Percentiles rank a stretch among this genome's conserved stretches.
phyloP scores from a whole-genome alignment of 1,140 invertebrate genomes.

The Drosophila yakuba region DNA sequence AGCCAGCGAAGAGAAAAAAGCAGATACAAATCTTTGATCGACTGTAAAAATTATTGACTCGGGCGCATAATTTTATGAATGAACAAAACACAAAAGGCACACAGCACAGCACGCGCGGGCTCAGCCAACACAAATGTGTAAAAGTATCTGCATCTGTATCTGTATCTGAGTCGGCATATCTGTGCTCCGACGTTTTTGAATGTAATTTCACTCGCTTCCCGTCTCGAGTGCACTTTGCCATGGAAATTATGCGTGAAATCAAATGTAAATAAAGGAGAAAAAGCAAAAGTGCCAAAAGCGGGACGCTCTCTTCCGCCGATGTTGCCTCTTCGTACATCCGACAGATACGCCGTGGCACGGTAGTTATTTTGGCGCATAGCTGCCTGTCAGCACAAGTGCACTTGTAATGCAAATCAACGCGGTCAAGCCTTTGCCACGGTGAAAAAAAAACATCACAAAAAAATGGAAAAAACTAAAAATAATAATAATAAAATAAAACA shows the following conservation, averaged over 20 bases:
- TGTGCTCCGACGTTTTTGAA: constrained; percentile 30
- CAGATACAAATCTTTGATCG: constrained; percentile 81
- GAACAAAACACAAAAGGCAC: constrained; percentile 62
- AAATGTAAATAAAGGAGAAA: constrained; percentile 82
- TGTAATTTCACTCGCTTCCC: constrained; percentile 68
- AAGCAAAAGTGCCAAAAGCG: constrained; percentile 75
- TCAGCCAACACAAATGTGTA: constrained; percentile 31
- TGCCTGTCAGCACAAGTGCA: constrained; percentile 81
- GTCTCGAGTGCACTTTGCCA: constrained; percentile 77
- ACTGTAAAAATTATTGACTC: constrained; percentile 82
- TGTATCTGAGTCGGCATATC: not conserved
- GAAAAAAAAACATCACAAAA: not conserved
- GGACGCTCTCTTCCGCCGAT: constrained; percentile 14
- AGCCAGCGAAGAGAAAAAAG: constrained; percentile 13
- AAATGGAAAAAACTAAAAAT: constrained; percentile 8
- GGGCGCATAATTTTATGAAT: constrained; percentile 80
- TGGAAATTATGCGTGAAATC: constrained; percentile 81
- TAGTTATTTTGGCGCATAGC: constrained; percentile 84
- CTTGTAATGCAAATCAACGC: constrained; percentile 83
- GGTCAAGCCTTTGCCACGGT: constrained; percentile 63
- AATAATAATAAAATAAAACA: constrained; percentile 54
- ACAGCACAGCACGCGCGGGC: constrained; percentile 68
- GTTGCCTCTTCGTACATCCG: constrained; percentile 11
- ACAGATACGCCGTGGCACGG: constrained; percentile 57
- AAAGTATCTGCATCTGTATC: constrained; percentile 26